Evolutionary conservation across 2,113 vertebrate species (phyloP).

Genomic region (Forbesichthys agassizii): DNA sequence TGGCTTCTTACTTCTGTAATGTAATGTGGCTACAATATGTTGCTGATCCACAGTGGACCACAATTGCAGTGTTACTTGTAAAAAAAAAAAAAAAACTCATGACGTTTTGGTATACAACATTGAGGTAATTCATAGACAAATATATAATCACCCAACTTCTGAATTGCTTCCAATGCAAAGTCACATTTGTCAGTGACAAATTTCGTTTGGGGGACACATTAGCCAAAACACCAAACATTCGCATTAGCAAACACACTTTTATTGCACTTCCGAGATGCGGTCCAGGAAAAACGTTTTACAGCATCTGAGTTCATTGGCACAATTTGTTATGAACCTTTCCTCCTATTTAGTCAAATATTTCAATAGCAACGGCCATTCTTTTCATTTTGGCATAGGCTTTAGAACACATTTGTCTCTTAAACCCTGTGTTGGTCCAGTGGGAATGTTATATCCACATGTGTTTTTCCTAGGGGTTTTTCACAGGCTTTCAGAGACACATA

Average conservation of each 20-base stretch:
- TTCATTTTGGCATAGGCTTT: conserved; percentile 21
- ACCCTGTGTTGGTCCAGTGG: conserved; percentile 44
- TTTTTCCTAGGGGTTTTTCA: conserved; percentile 69
- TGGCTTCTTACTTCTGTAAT: conserved; percentile 12
- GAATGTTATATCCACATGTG: conserved; percentile 60
- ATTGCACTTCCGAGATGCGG: conserved; percentile 66
- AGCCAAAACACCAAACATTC: conserved; percentile 36
- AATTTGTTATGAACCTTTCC: conserved; percentile 55
- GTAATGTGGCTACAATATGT: background rate
- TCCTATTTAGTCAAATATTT: conserved; percentile 67
- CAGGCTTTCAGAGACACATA: conserved; percentile 64
- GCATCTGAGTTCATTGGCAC: conserved; percentile 57
- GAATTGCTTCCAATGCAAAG: conserved; percentile 26
- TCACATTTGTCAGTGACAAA: conserved; percentile 23
- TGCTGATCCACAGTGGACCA: background rate
- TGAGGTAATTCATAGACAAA: conserved; percentile 38
- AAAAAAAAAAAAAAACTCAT: conserved; percentile 2
- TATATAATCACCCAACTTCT: conserved; percentile 39
- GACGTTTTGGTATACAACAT: conserved; percentile 12
- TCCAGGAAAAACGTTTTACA: conserved; percentile 69
- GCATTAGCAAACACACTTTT: conserved; percentile 54
- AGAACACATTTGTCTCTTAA: conserved; percentile 61
- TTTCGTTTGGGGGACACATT: conserved; percentile 41
- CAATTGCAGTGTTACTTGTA: conserved; percentile 26
- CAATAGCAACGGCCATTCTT: conserved; percentile 54